Conservation (phyloP, 1,140 invertebrate species). For the Drosophila oshimai region DNA sequence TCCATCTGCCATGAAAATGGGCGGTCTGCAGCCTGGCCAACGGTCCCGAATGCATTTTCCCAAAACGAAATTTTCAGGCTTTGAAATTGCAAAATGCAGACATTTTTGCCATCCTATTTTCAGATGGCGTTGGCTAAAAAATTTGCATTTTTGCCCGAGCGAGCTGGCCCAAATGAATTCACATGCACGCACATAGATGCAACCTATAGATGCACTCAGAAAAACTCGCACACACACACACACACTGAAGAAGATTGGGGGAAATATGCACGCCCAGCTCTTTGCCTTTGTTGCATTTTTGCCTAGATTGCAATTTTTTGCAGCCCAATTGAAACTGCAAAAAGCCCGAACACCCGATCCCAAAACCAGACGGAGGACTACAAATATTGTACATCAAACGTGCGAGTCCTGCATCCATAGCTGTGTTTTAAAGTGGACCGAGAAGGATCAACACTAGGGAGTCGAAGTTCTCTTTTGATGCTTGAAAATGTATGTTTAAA, state of each 20-base stretch:
- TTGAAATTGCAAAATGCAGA: slow-evolving; percentile 75
- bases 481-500: too few species aligned
- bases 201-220: slow-evolving; percentile 40
- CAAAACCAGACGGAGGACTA: slow-evolving; percentile 42
- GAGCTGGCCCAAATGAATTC: slow-evolving; percentile 56
- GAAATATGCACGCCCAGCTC: slow-evolving; percentile 53
- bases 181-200: slow-evolving; percentile 47
- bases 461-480: too few species aligned
- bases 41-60: slow-evolving; percentile 66
- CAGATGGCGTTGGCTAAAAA: slow-evolving; percentile 63
- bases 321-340: slow-evolving; percentile 68
- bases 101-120: slow-evolving; percentile 66
- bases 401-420: slow-evolving; percentile 21
- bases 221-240: slow-evolving; percentile 8
- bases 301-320: slow-evolving; percentile 81
- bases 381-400: slow-evolving; percentile 78
- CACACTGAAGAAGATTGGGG: slow-evolving; percentile 19
- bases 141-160: slow-evolving; percentile 70
- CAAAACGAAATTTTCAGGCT: slow-evolving; percentile 74
- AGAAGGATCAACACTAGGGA: too few species aligned
- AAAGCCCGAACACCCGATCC: slow-evolving; percentile 39
- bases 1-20: slow-evolving; percentile 51
- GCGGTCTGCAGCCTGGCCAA: slow-evolving; percentile 19
- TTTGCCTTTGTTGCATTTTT: slow-evolving; percentile 81
- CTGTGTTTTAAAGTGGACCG: neutral